phyloP scores from a whole-genome alignment of 2,888 invertebrate species.

The Brenthis hecate region DNA sequence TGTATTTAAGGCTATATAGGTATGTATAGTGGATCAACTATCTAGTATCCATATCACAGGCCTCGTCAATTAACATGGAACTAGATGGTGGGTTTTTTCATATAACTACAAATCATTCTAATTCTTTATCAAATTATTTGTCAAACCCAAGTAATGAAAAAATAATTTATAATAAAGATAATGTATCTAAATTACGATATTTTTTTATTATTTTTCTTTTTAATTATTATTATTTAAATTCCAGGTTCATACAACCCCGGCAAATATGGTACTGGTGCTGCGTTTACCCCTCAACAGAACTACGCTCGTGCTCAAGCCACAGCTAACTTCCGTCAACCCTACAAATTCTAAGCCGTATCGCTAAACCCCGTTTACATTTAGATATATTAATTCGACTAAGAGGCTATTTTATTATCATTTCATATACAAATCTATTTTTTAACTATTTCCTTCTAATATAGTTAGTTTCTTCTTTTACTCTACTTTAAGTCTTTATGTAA shows the following conservation, averaged over 20 bases:
- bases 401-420: constrained; percentile 19
- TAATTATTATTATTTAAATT: constrained; percentile 41
- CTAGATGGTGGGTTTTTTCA: too few relatives aligned
- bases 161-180: too few relatives aligned
- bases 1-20: too few relatives aligned
- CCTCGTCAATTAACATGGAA: too few relatives aligned
- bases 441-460: constrained; percentile 11
- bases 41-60: too few relatives aligned
- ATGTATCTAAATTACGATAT: neutral
- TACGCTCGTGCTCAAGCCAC: constrained; percentile 61
- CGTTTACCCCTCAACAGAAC: constrained; percentile 53
- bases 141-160: too few relatives aligned
- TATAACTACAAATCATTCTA: too few relatives aligned
- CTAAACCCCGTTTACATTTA: constrained; percentile 31
- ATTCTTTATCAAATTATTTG: too few relatives aligned
- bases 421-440: neutral
- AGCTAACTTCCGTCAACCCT: constrained; percentile 62
- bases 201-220: neutral
- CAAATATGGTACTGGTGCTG: constrained; percentile 60
- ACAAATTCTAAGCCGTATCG: constrained; percentile 62
- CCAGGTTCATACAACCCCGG: constrained; percentile 76
- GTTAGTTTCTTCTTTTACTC: constrained; percentile 12
- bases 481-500: constrained; percentile 28
- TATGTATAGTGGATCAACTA: too few relatives aligned
- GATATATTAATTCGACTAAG: constrained; percentile 15